phyloP scores from a whole-genome alignment of 2,888 invertebrate genomes.

The Parnassius orleans region DNA sequence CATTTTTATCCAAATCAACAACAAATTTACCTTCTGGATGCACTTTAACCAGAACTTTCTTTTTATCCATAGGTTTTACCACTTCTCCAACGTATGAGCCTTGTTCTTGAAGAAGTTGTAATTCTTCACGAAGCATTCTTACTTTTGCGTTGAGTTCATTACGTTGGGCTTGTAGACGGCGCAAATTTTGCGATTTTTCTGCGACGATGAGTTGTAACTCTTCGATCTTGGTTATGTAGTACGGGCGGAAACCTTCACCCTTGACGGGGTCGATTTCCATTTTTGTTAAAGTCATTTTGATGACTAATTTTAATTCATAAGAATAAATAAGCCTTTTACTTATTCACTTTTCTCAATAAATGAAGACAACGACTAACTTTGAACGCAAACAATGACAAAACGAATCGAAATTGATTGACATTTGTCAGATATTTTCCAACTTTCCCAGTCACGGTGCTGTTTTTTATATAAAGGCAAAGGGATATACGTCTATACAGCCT shows the following conservation, averaged over 20 bases:
- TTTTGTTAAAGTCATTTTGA: slow-evolving; percentile 70
- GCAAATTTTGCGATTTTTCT: slow-evolving; percentile 98
- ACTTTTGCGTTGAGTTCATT: slow-evolving; percentile 99
- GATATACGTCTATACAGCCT: no score
- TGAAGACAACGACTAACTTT: neutral
- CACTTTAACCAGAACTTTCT: slow-evolving; percentile 99
- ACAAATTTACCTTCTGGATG: slow-evolving; percentile 99
- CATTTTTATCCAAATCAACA: slow-evolving; percentile 99
- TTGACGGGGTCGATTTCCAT: slow-evolving; percentile 88
- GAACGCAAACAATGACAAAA: slow-evolving; percentile 13
- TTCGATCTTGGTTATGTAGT: slow-evolving; percentile 99
- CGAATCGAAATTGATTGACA: slow-evolving; percentile 28
- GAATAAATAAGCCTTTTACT: neutral
- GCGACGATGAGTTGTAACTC: slow-evolving; percentile 97
- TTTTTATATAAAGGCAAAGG: no score
- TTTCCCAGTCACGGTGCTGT: no score
- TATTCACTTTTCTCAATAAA: neutral
- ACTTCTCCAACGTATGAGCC: slow-evolving; percentile 99
- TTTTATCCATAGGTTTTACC: slow-evolving; percentile 99
- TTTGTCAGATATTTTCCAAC: slow-evolving; percentile 20
- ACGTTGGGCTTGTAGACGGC: slow-evolving; percentile 97
- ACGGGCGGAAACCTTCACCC: slow-evolving; percentile 95
- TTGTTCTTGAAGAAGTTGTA: slow-evolving; percentile 97
- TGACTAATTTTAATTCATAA: slow-evolving; percentile 21
- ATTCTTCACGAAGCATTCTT: slow-evolving; percentile 97